Evolutionary conservation across 2,888 invertebrate species (phyloP).

Genomic region (Campoplex nolae): DNA sequence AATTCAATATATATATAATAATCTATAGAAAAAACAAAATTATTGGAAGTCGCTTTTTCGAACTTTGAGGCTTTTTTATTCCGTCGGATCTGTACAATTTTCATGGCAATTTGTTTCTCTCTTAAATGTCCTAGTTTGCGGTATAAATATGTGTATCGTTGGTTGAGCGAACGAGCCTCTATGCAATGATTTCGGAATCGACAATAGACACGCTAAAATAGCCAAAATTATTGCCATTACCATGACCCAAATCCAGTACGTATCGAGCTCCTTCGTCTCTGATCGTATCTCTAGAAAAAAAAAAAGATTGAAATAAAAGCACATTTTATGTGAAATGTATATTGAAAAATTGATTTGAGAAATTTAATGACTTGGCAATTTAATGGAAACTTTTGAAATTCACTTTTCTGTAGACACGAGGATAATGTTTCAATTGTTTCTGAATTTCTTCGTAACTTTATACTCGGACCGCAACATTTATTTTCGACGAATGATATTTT

Average conservation of each 20-base stretch:
- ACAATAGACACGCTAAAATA: constrained; percentile 51
- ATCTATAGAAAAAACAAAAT: not conserved
- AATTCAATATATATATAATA: not conserved
- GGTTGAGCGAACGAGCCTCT: constrained; percentile 33
- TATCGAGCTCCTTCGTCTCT: constrained; percentile 34
- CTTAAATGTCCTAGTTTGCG: constrained; percentile 19
- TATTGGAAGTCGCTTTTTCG: not conserved
- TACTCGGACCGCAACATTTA: constrained; percentile 49
- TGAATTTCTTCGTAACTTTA: constrained; percentile 34
- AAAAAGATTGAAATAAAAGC: not conserved
- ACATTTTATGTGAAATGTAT: not conserved
- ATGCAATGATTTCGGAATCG: constrained; percentile 49
- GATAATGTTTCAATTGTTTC: constrained; percentile 46
- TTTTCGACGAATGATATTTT: constrained; percentile 52
- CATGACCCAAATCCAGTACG: constrained; percentile 61
- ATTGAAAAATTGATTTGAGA: not conserved
- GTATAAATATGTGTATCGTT: constrained; percentile 57
- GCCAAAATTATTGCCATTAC: constrained; percentile 32
- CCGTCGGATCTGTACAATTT: constrained; percentile 19
- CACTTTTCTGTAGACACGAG: constrained; percentile 54
- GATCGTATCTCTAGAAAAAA: constrained; percentile 49
- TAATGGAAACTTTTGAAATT: not conserved
- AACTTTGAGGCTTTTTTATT: constrained; percentile 19
- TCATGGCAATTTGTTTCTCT: not conserved
- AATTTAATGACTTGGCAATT: not conserved